Conservation (phyloP, 1,140 invertebrate genomes). For the Arion vulgaris region DNA sequence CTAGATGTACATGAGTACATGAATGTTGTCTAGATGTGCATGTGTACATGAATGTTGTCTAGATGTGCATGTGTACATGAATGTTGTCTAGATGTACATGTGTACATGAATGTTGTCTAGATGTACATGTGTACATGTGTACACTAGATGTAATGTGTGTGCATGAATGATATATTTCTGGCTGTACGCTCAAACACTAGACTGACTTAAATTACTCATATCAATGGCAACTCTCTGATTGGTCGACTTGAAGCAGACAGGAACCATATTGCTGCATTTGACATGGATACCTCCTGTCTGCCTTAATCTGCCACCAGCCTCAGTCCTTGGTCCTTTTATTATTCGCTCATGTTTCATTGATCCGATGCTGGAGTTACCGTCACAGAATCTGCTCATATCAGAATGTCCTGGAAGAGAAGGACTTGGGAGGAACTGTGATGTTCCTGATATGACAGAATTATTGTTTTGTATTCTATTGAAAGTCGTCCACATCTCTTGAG, state of each 20-base stretch:
- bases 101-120: too few relatives aligned
- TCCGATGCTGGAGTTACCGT: not conserved
- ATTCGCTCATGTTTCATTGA: constrained; percentile 10
- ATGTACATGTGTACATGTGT: too few relatives aligned
- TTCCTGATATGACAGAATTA: not conserved
- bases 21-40: too few relatives aligned
- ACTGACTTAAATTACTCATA: not conserved
- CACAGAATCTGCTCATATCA: not conserved
- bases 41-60: too few relatives aligned
- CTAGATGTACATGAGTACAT: too few relatives aligned
- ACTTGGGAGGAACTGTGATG: not conserved
- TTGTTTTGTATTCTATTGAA: not conserved
- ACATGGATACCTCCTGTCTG: too few relatives aligned
- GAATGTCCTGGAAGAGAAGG: not conserved
- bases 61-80: too few relatives aligned
- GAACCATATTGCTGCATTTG: constrained; percentile 4
- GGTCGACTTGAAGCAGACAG: not conserved
- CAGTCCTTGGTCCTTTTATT: not conserved
- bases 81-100: too few relatives aligned
- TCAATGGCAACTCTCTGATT: not conserved
- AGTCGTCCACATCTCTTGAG: not conserved
- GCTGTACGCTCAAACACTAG: not conserved
- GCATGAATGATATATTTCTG: too few relatives aligned
- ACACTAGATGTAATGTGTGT: too few relatives aligned
- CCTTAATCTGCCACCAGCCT: not conserved